Conservation (phyloP, 2,113 vertebrate species). For the Actinemys pallida region DNA sequence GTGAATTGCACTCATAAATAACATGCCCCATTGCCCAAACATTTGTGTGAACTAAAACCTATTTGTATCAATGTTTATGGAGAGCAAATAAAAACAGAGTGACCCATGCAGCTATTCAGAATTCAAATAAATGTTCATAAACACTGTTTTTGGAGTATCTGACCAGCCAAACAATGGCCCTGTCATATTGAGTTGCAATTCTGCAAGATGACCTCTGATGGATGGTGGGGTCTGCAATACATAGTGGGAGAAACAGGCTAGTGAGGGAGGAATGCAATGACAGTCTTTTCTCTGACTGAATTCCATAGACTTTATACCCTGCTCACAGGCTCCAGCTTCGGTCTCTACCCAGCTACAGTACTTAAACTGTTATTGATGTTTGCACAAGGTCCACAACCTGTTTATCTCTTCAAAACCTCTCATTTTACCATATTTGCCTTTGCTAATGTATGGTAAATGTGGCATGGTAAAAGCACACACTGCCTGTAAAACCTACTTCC, state of each 20-base stretch:
- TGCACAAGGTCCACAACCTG: slow-evolving; percentile 62
- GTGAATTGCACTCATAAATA: neutral
- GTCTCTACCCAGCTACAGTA: slow-evolving; percentile 39
- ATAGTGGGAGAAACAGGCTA: neutral
- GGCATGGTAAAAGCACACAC: slow-evolving; percentile 77
- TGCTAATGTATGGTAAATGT: slow-evolving; percentile 83
- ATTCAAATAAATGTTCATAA: neutral
- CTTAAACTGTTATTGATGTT: slow-evolving; percentile 56
- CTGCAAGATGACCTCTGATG: neutral
- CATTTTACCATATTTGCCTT: slow-evolving; percentile 79
- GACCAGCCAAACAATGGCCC: neutral
- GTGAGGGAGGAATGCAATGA: slow-evolving; percentile 70
- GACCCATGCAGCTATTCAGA: neutral
- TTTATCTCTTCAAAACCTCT: slow-evolving; percentile 76
- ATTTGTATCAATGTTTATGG: neutral
- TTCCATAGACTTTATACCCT: slow-evolving; percentile 65
- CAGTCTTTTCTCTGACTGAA: slow-evolving; percentile 51
- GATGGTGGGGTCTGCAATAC: fast-evolving
- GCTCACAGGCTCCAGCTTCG: neutral
- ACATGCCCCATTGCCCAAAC: fast-evolving
- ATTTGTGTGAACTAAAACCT: neutral
- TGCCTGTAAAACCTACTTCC: slow-evolving; percentile 74
- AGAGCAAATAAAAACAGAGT: neutral
- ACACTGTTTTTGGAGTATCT: neutral
- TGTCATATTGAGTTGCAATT: neutral